These are phyloP conservation scores for Neoarius graeffei DNA, from an alignment of 2,113 vertebrate genomes.

Conservation along the genomic window DNA sequence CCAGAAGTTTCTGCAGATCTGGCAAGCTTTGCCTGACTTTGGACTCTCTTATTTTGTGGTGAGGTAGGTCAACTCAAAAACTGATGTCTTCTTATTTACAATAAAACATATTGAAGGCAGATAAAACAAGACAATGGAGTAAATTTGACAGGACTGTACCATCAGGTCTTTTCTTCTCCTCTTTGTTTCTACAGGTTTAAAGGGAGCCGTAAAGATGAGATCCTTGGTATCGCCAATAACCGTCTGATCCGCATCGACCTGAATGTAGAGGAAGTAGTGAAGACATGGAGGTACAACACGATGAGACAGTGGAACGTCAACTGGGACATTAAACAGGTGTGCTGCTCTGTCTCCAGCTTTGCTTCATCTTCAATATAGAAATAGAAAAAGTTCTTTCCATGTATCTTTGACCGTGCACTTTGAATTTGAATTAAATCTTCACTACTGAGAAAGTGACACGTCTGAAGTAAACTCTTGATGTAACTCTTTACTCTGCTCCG, in stretches of 20 bases:
- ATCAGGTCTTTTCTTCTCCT: neutral
- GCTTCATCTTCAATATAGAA: neutral
- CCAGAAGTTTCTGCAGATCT: constrained; percentile 76
- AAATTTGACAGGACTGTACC: too few species aligned
- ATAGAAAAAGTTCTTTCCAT: neutral
- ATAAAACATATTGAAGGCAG: neutral
- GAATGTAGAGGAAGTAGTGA: constrained; percentile 67
- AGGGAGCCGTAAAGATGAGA: constrained; percentile 75
- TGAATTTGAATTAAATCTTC: neutral
- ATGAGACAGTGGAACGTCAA: constrained; percentile 83
- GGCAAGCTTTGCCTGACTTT: constrained; percentile 72
- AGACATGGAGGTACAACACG: constrained; percentile 79
- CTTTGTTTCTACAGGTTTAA: constrained; percentile 69
- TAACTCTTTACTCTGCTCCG: neutral
- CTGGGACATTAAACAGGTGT: constrained; percentile 80
- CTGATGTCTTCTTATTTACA: neutral
- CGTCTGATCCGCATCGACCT: constrained; percentile 76
- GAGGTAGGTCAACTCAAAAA: constrained; percentile 60
- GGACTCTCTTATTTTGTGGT: constrained; percentile 72
- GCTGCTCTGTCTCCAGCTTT: neutral
- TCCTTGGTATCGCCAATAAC: constrained; percentile 76
- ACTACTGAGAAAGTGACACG: neutral
- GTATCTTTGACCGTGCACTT: neutral
- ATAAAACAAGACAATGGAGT: neutral
- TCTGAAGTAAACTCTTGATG: neutral